A percentile compares a stretch with the other conserved stretches of the same genome.
Conservation (phyloP, 1,140 invertebrate genomes). For the Solen grandis region DNA sequence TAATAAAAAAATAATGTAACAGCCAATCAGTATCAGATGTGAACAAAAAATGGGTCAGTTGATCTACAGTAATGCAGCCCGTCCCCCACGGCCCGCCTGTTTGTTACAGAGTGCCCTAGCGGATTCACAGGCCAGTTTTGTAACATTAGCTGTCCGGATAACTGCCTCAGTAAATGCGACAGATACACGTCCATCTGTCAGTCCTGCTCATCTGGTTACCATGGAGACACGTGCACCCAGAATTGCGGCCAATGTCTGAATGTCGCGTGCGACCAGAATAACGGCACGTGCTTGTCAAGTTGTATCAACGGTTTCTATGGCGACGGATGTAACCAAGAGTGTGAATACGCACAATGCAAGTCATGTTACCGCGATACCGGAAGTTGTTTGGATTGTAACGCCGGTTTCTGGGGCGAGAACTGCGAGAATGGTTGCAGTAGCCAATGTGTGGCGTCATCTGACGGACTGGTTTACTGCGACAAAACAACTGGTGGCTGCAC, state of each 20-base stretch:
- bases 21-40: too few species aligned
- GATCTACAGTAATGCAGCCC: too few species aligned
- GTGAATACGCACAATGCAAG: conserved; percentile 9
- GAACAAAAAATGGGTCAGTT: too few species aligned
- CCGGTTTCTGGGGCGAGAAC: conserved; percentile 16
- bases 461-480: background rate
- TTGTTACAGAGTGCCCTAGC: too few species aligned
- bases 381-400: conserved; percentile 20
- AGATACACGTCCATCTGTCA: conserved; percentile 5
- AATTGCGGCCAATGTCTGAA: background rate
- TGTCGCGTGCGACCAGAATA: conserved; percentile 3
- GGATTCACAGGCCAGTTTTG: background rate
- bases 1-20: too few species aligned
- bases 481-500: conserved; percentile 11
- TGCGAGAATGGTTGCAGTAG: conserved; percentile 27
- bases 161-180: background rate
- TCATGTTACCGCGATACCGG: conserved; percentile 27
- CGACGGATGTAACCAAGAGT: conserved; percentile 9
- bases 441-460: background rate
- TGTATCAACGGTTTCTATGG: conserved; percentile 16
- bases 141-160: background rate
- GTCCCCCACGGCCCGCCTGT: too few species aligned
- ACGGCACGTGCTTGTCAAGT: conserved; percentile 2
- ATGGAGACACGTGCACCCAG: conserved; percentile 10
- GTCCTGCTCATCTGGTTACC: conserved; percentile 8